phyloP scores from a whole-genome alignment of 1,140 invertebrate genomes.

The Melipona quadrifasciata region DNA sequence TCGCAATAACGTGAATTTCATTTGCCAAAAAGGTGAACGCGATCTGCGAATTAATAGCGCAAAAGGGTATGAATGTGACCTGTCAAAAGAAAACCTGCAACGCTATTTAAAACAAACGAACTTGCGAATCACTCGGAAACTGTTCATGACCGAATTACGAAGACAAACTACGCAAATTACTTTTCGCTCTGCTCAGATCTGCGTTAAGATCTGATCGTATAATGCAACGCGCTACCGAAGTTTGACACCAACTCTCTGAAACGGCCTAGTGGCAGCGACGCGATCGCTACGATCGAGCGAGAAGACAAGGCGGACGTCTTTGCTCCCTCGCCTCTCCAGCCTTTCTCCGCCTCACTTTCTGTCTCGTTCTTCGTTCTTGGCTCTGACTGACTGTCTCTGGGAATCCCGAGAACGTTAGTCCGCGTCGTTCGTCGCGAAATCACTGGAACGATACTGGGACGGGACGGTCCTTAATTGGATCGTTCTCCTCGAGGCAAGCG shows the following conservation, averaged over 20 bases:
- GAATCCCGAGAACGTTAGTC: conserved; percentile 54
- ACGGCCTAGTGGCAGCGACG: not conserved
- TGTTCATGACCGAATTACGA: no score
- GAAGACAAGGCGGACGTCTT: conserved; percentile 17
- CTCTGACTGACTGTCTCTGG: conserved; percentile 28
- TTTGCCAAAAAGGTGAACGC: no score
- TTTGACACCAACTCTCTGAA: not conserved
- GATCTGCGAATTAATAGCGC: no score
- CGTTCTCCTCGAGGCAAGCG: conserved; percentile 4
- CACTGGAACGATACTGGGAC: conserved; percentile 33
- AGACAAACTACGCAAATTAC: no score
- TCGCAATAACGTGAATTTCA: no score
- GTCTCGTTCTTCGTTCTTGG: not conserved
- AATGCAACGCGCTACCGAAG: not conserved
- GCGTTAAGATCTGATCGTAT: not conserved
- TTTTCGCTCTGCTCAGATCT: not conserved
- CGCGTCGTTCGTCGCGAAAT: conserved; percentile 53
- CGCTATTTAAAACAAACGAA: no score
- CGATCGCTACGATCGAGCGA: conserved; percentile 24
- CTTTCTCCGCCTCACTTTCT: conserved; percentile 33
- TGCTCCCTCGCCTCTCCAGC: conserved; percentile 8
- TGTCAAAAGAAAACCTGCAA: no score
- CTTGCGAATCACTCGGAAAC: no score
- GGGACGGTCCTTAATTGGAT: conserved; percentile 51
- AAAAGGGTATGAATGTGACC: no score